phyloP scores from a whole-genome alignment of 1,140 invertebrate species.

The Drosophila murphyi region DNA sequence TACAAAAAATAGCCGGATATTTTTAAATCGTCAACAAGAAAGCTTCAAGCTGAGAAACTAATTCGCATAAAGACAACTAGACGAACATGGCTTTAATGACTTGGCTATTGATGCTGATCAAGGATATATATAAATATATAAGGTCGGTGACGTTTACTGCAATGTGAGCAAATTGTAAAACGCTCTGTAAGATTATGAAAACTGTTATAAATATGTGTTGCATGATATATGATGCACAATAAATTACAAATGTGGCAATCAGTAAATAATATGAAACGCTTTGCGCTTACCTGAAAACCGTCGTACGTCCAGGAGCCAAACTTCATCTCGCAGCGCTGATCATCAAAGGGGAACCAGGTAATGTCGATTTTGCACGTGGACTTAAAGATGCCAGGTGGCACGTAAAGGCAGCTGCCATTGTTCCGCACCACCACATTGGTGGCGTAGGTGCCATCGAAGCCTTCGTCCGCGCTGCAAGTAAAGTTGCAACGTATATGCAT shows the following conservation, averaged over 20 bases:
- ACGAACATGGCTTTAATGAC: too few relatives aligned
- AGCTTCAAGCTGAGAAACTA: too few relatives aligned
- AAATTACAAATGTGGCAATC: not conserved
- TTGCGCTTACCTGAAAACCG: constrained; percentile 91
- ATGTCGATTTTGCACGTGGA: constrained; percentile 96
- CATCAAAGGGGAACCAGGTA: constrained; percentile 97
- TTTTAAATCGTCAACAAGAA: too few relatives aligned
- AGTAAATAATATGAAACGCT: not conserved
- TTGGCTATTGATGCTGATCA: too few relatives aligned
- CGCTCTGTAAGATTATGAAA: too few relatives aligned
- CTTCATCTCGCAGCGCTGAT: constrained; percentile 96
- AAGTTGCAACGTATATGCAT: constrained; percentile 1
- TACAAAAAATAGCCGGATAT: too few relatives aligned
- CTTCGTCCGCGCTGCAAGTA: constrained; percentile 91
- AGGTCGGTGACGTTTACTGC: too few relatives aligned
- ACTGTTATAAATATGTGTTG: not conserved
- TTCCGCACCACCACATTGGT: constrained; percentile 98
- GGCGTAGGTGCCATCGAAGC: constrained; percentile 98
- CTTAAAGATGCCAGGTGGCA: constrained; percentile 96
- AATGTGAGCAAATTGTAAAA: too few relatives aligned
- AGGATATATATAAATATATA: too few relatives aligned
- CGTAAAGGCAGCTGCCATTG: constrained; percentile 97
- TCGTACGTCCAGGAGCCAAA: constrained; percentile 99
- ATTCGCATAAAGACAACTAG: too few relatives aligned
- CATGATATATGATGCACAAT: constrained; percentile 4